A percentile compares a stretch with the other conserved stretches of the same genome.
These are phyloP conservation scores for Centropyge bicolor DNA, from an alignment of 2,797 vertebrate genomes.

Conservation along the genomic window DNA sequence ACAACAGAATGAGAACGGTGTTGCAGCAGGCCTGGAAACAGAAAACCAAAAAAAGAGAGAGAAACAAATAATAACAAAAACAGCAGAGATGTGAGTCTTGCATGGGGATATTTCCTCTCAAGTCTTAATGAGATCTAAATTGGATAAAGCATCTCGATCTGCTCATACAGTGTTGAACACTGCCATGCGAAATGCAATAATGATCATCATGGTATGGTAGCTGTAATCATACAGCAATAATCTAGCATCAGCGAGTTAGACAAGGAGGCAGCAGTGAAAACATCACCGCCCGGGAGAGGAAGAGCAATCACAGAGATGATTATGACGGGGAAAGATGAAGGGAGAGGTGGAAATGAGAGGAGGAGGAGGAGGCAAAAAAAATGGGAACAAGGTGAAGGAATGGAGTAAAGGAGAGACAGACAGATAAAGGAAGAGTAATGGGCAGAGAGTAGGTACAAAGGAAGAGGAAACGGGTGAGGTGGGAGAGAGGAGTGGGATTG, in stretches of 20 bases:
- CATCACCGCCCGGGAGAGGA: conserved; percentile 76
- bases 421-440: conserved; percentile 66
- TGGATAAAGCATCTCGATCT: conserved; percentile 79
- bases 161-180: conserved; percentile 70
- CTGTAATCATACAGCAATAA: conserved; percentile 83
- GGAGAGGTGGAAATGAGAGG: conserved; percentile 56
- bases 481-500: conserved; percentile 73
- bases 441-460: conserved; percentile 61
- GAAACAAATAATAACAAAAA: conserved; percentile 5
- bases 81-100: conserved; percentile 60
- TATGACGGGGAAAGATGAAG: conserved; percentile 66
- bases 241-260: conserved; percentile 80
- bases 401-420: conserved; percentile 51
- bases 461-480: conserved; percentile 63
- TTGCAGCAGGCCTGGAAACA: conserved; percentile 42
- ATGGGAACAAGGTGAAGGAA: conserved; percentile 53
- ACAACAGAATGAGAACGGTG: conserved; percentile 38
- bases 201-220: conserved; percentile 79
- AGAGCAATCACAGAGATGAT: conserved; percentile 83
- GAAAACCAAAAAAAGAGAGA: conserved; percentile 30
- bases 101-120: conserved; percentile 69
- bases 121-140: conserved; percentile 82
- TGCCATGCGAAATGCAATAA: conserved; percentile 79
- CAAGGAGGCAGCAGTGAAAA: conserved; percentile 77
- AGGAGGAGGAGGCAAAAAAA: conserved; percentile 32